Base-by-base conservation (phyloP, 1,140 invertebrate genomes). In the Camponotus vicinus region DNA sequence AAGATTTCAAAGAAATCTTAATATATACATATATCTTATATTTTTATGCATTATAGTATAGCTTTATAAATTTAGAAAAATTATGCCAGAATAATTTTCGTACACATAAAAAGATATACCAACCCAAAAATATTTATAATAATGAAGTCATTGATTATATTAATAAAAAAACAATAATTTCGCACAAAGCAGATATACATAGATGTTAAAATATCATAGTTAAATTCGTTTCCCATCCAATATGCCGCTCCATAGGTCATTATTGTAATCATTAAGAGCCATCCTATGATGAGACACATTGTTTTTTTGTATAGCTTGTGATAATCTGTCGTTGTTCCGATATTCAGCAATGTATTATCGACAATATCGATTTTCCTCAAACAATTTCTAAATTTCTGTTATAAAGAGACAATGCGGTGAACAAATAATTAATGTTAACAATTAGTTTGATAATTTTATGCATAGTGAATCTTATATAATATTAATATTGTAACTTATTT, bases 311-410 rank as follows among this genome's bases (percentile, higher is more conserved):
- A 27, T 11, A 83, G 45, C 0, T 42, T 73, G 18, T 45, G 40
- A 34, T 83, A 73, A 59, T 73, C 40, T 3, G n/a, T 57, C 0
- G 13, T 66, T 32, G 1, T 57, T n/a, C 52, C 66, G 40, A 82
- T 8, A 21, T 59, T 73, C 34, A 73, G 15, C 15, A 83, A 34
- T 34, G 67, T 83, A 21, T 73, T 69, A 8, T 83, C 67, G 18
- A 83, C 3, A 21, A 70, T 71, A 8, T 13, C 18, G 6, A 83
- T 34, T 21, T 61, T 57, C 2, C n/a, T 71, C 18, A 83, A 40
- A 32, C 79, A 83, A 27, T 27, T 42, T 61, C 40, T 45, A 45
- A 73, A 83, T 61, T 32, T 63, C 79, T 83, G 15, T 45, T 2
- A 5, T 3, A 32, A 42, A 63, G 8, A 57, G 11, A 15, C 3